phyloP scores from a whole-genome alignment of 2,797 vertebrate genomes.

The Halcyon chelicuti region DNA sequence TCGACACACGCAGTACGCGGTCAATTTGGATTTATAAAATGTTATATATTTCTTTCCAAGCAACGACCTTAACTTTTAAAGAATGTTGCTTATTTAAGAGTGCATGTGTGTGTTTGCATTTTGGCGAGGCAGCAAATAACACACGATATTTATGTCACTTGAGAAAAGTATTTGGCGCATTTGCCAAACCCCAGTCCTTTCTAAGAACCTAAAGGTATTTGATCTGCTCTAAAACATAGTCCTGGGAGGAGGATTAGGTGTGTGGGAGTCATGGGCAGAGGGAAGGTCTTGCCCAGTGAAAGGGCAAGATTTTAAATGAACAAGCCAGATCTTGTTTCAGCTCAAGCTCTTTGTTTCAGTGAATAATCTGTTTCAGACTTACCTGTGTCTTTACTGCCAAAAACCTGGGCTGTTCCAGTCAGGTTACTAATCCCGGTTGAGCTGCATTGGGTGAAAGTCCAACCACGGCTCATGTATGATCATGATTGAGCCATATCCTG shows the following conservation, averaged over 20 bases:
- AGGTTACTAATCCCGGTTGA: neutral
- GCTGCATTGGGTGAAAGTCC: neutral
- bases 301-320: neutral
- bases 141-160: constrained; percentile 2
- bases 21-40: constrained; percentile 57
- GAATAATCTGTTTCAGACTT: neutral
- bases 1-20: neutral
- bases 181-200: constrained; percentile 21
- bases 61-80: constrained; percentile 25
- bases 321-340: neutral
- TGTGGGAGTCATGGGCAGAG: neutral
- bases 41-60: neutral
- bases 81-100: constrained; percentile 16
- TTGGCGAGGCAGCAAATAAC: constrained; percentile 52
- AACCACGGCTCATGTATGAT: neutral
- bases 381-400: neutral
- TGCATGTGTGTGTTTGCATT: neutral
- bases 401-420: neutral
- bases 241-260: neutral
- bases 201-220: neutral
- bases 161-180: neutral
- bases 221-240: neutral
- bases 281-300: neutral
- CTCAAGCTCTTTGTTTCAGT: neutral
- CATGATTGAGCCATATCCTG: neutral